These are phyloP conservation scores for Cephalophus harveyi DNA, from an alignment of 2,113 vertebrate species.

Conservation along the genomic window DNA sequence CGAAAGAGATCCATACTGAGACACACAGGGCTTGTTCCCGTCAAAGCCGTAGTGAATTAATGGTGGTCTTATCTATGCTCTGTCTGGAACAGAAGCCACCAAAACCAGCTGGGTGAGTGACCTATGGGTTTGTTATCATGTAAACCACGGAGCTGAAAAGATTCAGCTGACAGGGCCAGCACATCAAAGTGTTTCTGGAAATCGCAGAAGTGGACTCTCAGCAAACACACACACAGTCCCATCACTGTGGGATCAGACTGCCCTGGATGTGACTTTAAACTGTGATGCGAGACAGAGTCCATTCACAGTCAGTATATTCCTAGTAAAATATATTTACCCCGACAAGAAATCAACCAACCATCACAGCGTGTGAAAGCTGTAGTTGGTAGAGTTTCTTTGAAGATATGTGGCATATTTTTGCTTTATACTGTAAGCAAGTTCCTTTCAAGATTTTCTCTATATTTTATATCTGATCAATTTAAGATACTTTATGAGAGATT, in stretches of 20 bases:
- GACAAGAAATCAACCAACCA: no score
- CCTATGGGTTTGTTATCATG: fast-evolving
- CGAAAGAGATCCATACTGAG: background rate
- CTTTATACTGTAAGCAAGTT: background rate
- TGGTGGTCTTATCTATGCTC: background rate
- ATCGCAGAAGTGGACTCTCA: background rate
- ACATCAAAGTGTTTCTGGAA: background rate
- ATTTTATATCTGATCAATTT: background rate
- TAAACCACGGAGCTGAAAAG: fast-evolving
- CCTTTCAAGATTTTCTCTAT: background rate
- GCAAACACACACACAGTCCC: fast-evolving
- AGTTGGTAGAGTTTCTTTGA: background rate
- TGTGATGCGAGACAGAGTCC: background rate
- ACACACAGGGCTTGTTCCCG: background rate
- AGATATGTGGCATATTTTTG: background rate
- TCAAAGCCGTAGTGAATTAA: background rate
- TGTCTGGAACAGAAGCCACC: fast-evolving
- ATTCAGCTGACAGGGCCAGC: background rate
- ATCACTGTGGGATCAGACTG: no score
- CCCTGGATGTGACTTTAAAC: background rate
- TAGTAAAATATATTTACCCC: background rate
- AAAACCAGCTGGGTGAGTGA: background rate
- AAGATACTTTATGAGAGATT: background rate
- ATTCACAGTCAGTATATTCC: no score
- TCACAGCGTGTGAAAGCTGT: fast-evolving